phyloP scores from a whole-genome alignment of 2,888 invertebrate genomes.

The Drosophila kokeensis region DNA sequence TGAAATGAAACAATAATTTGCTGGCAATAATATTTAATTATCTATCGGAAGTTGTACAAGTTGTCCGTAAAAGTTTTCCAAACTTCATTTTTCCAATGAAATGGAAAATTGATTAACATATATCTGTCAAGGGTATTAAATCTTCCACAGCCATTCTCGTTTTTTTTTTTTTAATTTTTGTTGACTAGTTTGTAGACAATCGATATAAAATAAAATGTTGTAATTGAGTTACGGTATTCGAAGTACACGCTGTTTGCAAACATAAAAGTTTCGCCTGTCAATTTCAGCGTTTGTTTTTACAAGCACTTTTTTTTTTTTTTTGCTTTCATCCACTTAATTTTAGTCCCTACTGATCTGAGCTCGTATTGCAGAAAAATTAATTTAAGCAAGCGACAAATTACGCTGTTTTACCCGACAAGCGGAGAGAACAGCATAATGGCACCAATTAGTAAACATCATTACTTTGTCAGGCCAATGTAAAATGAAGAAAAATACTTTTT shows the following conservation, averaged over 20 bases:
- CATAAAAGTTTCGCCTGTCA: conserved; percentile 54
- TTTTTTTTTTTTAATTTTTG: conserved; percentile 36
- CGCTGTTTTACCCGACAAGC: conserved; percentile 1
- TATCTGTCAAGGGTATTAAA: not conserved
- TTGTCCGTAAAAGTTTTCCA: not conserved
- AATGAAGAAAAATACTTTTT: conserved; percentile 14
- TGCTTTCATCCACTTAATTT: not conserved
- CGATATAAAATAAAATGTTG: conserved; percentile 70
- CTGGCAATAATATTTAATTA: not conserved
- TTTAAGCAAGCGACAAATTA: conserved; percentile 46
- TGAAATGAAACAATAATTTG: not conserved
- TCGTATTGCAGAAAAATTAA: conserved; percentile 60
- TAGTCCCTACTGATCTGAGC: conserved; percentile 10
- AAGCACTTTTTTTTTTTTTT: conserved; percentile 28
- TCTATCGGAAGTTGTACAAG: not conserved
- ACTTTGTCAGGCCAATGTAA: conserved; percentile 20
- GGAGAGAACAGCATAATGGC: conserved; percentile 4
- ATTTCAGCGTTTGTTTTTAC: conserved; percentile 44
- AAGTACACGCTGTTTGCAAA: conserved; percentile 44
- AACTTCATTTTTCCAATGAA: not conserved
- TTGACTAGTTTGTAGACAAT: conserved; percentile 62
- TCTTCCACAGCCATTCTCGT: not conserved
- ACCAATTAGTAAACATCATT: conserved; percentile 51
- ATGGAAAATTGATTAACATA: not conserved
- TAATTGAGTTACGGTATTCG: conserved; percentile 61